A percentile compares a stretch with the other conserved stretches of the same genome.
These are phyloP conservation scores for Aphaenogaster floridana DNA, from an alignment of 1,140 invertebrate genomes.

Conservation along the genomic window DNA sequence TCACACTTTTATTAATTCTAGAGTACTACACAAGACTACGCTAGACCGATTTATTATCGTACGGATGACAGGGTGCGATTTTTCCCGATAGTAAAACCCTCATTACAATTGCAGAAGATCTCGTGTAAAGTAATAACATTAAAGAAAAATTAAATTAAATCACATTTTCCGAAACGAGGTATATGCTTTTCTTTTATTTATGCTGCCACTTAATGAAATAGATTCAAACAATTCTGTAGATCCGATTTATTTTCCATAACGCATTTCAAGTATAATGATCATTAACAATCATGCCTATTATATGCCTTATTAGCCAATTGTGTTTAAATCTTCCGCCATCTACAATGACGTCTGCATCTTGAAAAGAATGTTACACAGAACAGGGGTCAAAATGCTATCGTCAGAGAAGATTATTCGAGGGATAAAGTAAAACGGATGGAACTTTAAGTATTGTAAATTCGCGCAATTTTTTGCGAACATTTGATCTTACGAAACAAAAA, in stretches of 20 bases:
- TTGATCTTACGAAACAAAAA: not conserved
- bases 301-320: conserved; percentile 59
- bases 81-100: not conserved
- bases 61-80: not conserved
- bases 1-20: not conserved
- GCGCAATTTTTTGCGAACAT: not conserved
- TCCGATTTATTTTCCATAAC: conserved; percentile 74
- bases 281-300: conserved; percentile 67
- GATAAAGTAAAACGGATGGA: not conserved
- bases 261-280: conserved; percentile 74
- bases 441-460: not conserved
- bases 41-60: not conserved
- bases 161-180: not conserved
- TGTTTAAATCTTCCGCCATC: conserved; percentile 63
- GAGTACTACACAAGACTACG: not conserved
- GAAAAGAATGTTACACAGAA: conserved; percentile 33
- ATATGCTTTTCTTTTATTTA: not conserved
- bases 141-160: conserved; percentile 6
- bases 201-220: not conserved
- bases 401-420: not conserved
- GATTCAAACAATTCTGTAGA: conserved; percentile 58
- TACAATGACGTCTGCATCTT: conserved; percentile 26
- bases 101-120: not conserved
- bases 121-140: not conserved
- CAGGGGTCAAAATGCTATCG: not conserved